Conservation (phyloP, 1,140 invertebrate species). For the Neodiprion virginianus region DNA sequence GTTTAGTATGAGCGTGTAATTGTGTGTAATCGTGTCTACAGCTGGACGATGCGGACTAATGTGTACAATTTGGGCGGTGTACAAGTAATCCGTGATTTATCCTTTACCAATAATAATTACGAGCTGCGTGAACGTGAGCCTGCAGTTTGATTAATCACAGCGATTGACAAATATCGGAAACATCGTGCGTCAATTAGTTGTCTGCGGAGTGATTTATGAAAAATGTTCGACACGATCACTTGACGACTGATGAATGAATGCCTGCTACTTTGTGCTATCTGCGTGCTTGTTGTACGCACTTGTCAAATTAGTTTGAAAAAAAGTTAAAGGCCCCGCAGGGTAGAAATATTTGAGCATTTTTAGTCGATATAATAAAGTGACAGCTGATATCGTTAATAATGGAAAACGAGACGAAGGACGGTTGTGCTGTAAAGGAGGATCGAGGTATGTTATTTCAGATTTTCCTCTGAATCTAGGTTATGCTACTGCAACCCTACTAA, state of each 20-base stretch:
- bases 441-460: slow-evolving; percentile 31
- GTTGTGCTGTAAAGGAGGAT: slow-evolving; percentile 26
- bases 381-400: slow-evolving; percentile 26
- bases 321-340: not conserved
- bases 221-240: slow-evolving; percentile 1
- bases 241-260: not conserved
- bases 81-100: too few relatives aligned
- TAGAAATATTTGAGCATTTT: not conserved
- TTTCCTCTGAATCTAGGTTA: not conserved
- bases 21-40: too few relatives aligned
- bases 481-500: not conserved
- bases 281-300: not conserved
- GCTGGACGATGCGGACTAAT: too few relatives aligned
- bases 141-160: too few relatives aligned
- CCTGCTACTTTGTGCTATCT: not conserved
- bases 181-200: too few relatives aligned
- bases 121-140: too few relatives aligned
- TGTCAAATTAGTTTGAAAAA: not conserved
- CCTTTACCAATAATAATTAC: too few relatives aligned
- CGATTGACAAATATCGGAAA: too few relatives aligned
- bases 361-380: not conserved
- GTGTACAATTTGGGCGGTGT: too few relatives aligned
- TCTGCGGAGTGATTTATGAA: not conserved
- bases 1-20: too few relatives aligned
- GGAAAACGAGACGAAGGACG: slow-evolving; percentile 36